Base-by-base conservation (phyloP, 2,113 vertebrate genomes). In the Arothron firmamentum region DNA sequence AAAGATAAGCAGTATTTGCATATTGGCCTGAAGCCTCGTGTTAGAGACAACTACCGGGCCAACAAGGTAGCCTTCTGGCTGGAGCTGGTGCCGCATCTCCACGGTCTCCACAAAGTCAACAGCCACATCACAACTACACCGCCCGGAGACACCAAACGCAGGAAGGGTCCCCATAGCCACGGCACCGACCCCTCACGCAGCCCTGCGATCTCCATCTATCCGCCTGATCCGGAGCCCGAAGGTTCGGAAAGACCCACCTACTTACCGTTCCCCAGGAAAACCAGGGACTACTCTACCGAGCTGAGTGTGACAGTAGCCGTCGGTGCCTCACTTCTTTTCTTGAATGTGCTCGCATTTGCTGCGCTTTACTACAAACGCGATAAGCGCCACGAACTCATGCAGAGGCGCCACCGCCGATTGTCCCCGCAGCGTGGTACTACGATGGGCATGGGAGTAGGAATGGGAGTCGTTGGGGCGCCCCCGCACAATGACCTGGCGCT, bases 51-150 rank as follows among this genome's bases (percentile, higher is more conserved):
- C 88, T 99, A 99, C 77, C 93, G 97, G 63, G 97, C 97, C 79
- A 98, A 98, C 78, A 99, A 99, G 82, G 97, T 99, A 78, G 97
- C 97, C 84, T 95, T 99, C 70, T 99, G 97, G 97, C 83, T 99
- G 74, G 97, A 99, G 89, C 88, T 98, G 82, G 95, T 99, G 79
- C 97, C 97, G 68, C 95, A 96, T 80, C 93, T 99, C 67, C 95
- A 97, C 91, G 94, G 93, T 88, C 91, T 99, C 64, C 93, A 94
- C 56, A 92, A 93, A 75, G 90, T 92, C 81, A 88, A 92, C 72
- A 88, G 84, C 87, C 90, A 92, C 69, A 92, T 92, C 67, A 95
- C 95, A 75, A 94, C 95, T 75, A 94, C 92, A 83, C 94, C 94
- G 47, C 93, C 95, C 0, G 92, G 91, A 87, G 83, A 92, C 84